Evolutionary conservation across 2,888 invertebrate species (phyloP).

Genomic region (Notodonta ziczac): DNA sequence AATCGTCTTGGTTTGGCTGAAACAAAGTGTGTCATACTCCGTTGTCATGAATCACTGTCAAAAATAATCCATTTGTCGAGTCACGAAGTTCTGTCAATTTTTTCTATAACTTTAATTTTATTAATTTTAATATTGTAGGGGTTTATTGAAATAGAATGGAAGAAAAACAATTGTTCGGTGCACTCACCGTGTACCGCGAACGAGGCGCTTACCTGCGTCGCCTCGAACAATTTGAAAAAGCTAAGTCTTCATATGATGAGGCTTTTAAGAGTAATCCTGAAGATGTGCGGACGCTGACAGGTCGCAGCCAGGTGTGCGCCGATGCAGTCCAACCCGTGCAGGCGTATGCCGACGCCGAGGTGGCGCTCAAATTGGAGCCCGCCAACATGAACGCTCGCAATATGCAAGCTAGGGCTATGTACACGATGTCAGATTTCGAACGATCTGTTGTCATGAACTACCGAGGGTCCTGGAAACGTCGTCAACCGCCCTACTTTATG

Average conservation of each 20-base stretch:
- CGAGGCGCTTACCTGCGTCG: conserved; percentile 72
- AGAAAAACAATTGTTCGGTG: conserved; percentile 69
- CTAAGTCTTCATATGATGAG: conserved; percentile 73
- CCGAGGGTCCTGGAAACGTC: conserved; percentile 62
- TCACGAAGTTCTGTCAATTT: neutral
- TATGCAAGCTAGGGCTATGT: conserved; percentile 77
- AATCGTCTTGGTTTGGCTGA: no score
- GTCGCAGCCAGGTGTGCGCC: conserved; percentile 74
- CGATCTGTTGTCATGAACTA: conserved; percentile 76
- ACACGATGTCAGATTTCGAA: conserved; percentile 78
- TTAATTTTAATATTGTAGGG: conserved; percentile 30
- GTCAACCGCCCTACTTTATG: conserved; percentile 73
- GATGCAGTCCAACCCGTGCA: conserved; percentile 74
- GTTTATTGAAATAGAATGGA: conserved; percentile 56
- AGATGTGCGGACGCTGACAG: conserved; percentile 68
- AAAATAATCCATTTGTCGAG: neutral
- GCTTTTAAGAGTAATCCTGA: conserved; percentile 64
- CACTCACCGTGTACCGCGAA: conserved; percentile 74
- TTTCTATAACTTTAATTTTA: conserved; percentile 7
- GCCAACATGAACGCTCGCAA: conserved; percentile 72
- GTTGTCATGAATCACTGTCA: no score
- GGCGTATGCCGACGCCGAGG: conserved; percentile 73
- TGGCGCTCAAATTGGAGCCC: conserved; percentile 72
- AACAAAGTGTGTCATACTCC: no score
- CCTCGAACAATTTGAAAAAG: conserved; percentile 76